Percentiles rank a stretch among this genome's conserved stretches.
Evolutionary conservation across 2,888 invertebrate genomes (phyloP).

Genomic region (Beris morrisii): DNA sequence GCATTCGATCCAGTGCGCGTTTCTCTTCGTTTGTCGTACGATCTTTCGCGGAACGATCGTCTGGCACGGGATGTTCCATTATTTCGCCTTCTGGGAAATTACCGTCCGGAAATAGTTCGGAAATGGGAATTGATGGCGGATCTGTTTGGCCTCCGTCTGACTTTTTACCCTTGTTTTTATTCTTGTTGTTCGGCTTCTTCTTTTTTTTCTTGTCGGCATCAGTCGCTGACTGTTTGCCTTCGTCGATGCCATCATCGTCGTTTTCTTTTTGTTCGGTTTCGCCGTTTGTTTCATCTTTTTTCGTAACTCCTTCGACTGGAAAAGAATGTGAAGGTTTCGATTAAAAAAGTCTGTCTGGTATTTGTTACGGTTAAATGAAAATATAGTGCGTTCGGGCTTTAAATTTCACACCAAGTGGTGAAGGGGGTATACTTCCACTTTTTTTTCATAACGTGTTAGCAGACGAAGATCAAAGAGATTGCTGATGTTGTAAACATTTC

Average conservation of each 20-base stretch:
- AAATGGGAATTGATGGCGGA: constrained; percentile 85
- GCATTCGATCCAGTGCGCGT: constrained; percentile 84
- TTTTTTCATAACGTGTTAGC: too few relatives aligned
- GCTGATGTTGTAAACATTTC: too few relatives aligned
- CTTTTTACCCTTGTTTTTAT: constrained; percentile 58
- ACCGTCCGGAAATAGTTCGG: constrained; percentile 82
- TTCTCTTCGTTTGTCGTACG: constrained; percentile 86
- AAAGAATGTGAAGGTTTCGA: too few relatives aligned
- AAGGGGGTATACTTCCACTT: too few relatives aligned
- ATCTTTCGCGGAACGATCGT: constrained; percentile 84
- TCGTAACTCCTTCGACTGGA: constrained; percentile 51
- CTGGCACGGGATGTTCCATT: constrained; percentile 75
- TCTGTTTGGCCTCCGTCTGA: constrained; percentile 65
- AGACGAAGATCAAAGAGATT: too few relatives aligned
- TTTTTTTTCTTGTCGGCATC: constrained; percentile 55
- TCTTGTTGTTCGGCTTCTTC: constrained; percentile 69
- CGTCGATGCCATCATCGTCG: constrained; percentile 29
- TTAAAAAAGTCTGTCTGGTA: too few relatives aligned
- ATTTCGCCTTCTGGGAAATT: constrained; percentile 88
- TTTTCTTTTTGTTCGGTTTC: constrained; percentile 14
- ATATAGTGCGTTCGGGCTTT: too few relatives aligned
- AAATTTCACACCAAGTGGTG: too few relatives aligned
- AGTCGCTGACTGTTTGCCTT: background rate
- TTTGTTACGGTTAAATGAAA: too few relatives aligned
- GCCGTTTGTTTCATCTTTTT: constrained; percentile 44